Percentiles rank a stretch among this genome's conserved stretches.
Conservation (phyloP, 2,888 invertebrate genomes). For the Dynastes maya region DNA sequence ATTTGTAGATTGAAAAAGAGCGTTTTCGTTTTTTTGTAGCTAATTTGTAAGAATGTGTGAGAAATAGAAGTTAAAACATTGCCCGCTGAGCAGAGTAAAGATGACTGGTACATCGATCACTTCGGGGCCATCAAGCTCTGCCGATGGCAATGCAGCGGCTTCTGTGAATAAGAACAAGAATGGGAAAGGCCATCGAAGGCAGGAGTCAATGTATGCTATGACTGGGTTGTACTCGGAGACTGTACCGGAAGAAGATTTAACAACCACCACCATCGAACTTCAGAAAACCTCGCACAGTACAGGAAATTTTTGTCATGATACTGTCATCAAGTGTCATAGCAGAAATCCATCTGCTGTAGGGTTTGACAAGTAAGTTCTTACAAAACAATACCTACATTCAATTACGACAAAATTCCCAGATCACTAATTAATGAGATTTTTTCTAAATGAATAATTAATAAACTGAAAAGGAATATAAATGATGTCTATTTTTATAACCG, state of each 20-base stretch:
- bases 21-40: not conserved
- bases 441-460: not conserved
- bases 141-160: constrained; percentile 31
- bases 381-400: not conserved
- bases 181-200: constrained; percentile 75
- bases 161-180: constrained; percentile 23
- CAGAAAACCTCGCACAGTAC: constrained; percentile 56
- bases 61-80: constrained; percentile 7
- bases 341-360: constrained; percentile 82
- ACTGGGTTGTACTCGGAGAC: constrained; percentile 87
- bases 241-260: constrained; percentile 75
- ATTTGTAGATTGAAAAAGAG: not conserved
- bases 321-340: constrained; percentile 83
- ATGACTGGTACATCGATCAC: constrained; percentile 51
- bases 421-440: not conserved
- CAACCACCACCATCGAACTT: constrained; percentile 52
- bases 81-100: not conserved
- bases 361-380: constrained; percentile 75
- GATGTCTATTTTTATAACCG: too few species aligned
- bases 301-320: constrained; percentile 66
- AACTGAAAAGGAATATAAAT: too few species aligned
- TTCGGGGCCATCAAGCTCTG: constrained; percentile 35
- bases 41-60: constrained; percentile 9
- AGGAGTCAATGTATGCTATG: constrained; percentile 93
- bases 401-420: not conserved